These are phyloP conservation scores for Dicranocentrus wangi DNA, from an alignment of 2,888 invertebrate species.

Conservation along the genomic window DNA sequence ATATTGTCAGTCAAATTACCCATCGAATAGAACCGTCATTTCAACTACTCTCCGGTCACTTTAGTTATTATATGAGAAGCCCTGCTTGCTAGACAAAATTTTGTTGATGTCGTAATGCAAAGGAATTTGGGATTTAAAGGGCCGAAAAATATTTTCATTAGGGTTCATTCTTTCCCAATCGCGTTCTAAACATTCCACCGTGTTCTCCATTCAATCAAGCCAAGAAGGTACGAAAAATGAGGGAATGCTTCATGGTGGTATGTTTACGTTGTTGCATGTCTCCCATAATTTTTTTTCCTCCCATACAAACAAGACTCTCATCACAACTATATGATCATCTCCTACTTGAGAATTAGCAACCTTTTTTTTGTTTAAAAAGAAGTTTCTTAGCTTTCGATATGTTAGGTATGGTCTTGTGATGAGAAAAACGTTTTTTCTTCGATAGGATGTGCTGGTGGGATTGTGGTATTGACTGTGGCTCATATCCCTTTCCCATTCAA, in stretches of 20 bases:
- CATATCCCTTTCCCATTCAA: no score
- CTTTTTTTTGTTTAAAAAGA: not conserved
- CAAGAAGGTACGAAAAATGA: slow-evolving; percentile 6
- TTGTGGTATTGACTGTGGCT: no score
- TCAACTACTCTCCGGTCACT: not conserved
- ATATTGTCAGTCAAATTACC: slow-evolving; percentile 49
- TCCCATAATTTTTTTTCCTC: slow-evolving; percentile 30
- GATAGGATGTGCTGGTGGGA: no score
- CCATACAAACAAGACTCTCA: slow-evolving; percentile 45
- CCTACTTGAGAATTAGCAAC: slow-evolving; percentile 14
- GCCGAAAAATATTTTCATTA: slow-evolving; percentile 44
- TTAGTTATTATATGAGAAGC: slow-evolving; percentile 5
- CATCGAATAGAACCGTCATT: slow-evolving; percentile 21
- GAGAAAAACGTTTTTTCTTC: no score
- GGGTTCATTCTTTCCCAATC: slow-evolving; percentile 26
- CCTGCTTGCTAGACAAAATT: not conserved
- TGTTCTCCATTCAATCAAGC: slow-evolving; percentile 29
- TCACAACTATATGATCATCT: not conserved
- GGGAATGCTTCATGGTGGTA: slow-evolving; percentile 47
- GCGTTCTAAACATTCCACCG: slow-evolving; percentile 39
- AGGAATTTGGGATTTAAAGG: slow-evolving; percentile 35
- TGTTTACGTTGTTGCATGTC: slow-evolving; percentile 57
- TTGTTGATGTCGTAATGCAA: slow-evolving; percentile 18
- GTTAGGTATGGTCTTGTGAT: no score
- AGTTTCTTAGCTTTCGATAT: no score